Conservation (phyloP, 2,113 vertebrate genomes). For the Bubo bubo region DNA sequence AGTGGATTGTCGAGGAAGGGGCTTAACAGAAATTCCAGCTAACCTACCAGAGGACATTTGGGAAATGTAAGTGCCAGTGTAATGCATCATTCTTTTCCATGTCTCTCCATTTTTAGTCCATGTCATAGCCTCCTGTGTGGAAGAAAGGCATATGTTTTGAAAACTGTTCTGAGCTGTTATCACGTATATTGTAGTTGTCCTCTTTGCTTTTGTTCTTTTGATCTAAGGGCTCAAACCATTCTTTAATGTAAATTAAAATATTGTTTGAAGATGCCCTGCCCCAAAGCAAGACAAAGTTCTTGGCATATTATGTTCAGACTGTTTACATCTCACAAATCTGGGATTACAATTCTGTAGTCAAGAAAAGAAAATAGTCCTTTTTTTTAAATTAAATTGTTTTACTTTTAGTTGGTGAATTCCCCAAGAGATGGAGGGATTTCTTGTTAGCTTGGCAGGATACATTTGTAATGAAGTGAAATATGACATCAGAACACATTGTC, state of each 20-base stretch:
- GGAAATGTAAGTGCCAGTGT: slow-evolving; percentile 88
- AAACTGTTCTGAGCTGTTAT: background rate
- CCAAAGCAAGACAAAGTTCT: background rate
- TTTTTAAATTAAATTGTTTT: background rate
- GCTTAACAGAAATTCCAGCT: slow-evolving; percentile 90
- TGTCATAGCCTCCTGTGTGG: background rate
- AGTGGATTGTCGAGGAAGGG: slow-evolving; percentile 93
- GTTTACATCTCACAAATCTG: background rate
- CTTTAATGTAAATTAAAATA: background rate
- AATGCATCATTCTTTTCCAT: background rate
- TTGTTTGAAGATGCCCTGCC: background rate
- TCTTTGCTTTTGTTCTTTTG: background rate
- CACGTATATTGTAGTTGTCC: background rate
- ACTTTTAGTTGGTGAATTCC: background rate
- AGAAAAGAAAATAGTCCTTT: background rate
- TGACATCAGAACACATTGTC: background rate
- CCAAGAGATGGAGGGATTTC: background rate
- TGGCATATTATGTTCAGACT: background rate
- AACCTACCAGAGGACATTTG: slow-evolving; percentile 94
- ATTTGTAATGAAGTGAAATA: background rate
- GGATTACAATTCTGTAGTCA: background rate
- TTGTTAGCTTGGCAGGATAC: background rate
- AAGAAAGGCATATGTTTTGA: rapidly evolving
- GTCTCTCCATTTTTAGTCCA: background rate
- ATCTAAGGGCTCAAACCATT: background rate